Conservation (phyloP, 1,140 invertebrate species). For the Aricia agestis region DNA sequence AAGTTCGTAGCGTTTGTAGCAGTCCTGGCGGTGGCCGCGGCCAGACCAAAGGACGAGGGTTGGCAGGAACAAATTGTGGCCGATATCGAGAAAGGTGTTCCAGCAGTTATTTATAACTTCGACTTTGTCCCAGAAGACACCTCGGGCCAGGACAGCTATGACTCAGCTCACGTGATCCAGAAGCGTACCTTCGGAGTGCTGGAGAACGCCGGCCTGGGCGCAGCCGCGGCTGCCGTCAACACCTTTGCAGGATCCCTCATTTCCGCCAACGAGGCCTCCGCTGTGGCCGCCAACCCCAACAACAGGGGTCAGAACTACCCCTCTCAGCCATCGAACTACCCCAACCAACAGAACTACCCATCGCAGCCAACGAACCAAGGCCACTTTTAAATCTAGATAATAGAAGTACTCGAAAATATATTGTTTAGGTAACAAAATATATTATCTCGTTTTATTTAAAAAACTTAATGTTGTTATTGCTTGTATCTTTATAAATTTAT, state of each 20-base stretch:
- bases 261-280: background rate
- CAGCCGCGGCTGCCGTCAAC: background rate
- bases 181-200: background rate
- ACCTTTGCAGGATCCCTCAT: background rate
- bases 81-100: no score
- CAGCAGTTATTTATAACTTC: background rate
- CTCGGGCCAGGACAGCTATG: background rate
- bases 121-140: background rate
- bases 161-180: background rate
- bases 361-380: background rate
- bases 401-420: no score
- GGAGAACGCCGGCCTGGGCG: background rate
- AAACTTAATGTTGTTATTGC: no score
- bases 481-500: no score
- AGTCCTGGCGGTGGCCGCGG: slow-evolving; percentile 24
- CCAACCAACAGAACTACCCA: background rate
- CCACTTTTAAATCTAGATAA: no score
- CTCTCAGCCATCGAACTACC: background rate
- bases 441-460: no score
- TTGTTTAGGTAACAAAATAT: no score
- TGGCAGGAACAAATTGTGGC: background rate
- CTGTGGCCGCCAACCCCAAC: background rate
- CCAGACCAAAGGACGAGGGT: slow-evolving; percentile 24
- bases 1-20: slow-evolving; percentile 28
- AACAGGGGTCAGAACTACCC: background rate